Evolutionary conservation across 92 coral and sea anemone species (phyloP).

Genomic region (Scolanthus callimorphus): DNA sequence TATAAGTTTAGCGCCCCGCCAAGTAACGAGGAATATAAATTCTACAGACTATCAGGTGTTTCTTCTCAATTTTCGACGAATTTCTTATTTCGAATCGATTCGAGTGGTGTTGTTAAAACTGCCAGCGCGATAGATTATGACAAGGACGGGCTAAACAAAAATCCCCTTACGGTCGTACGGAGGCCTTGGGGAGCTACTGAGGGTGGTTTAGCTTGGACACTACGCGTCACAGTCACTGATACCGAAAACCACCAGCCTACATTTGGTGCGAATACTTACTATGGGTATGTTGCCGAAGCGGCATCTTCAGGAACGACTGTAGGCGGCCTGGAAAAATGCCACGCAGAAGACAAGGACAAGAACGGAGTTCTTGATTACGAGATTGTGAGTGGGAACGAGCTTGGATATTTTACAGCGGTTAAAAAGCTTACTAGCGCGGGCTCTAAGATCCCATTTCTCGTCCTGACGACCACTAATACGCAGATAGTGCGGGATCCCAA

Average conservation of each 20-base stretch:
- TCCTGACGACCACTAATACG: slow-evolving; percentile 47
- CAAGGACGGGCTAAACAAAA: slow-evolving; percentile 43
- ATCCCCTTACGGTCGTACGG: slow-evolving; percentile 53
- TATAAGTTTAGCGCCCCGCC: slow-evolving; percentile 59
- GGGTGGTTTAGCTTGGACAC: slow-evolving; percentile 58
- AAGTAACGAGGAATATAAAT: slow-evolving; percentile 45
- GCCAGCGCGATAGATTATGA: slow-evolving; percentile 47
- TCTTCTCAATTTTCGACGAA: slow-evolving; percentile 40
- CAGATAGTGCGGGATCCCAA: slow-evolving; percentile 39
- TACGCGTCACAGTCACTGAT: slow-evolving; percentile 60
- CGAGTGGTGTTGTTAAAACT: slow-evolving; percentile 61
- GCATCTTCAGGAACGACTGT: slow-evolving; percentile 41
- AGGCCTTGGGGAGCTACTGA: slow-evolving; percentile 47
- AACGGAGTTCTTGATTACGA: slow-evolving; percentile 32
- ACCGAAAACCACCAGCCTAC: slow-evolving; percentile 66
- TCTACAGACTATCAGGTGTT: slow-evolving; percentile 48
- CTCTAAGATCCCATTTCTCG: slow-evolving; percentile 47
- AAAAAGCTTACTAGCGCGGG: slow-evolving; percentile 8
- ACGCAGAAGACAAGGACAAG: slow-evolving; percentile 68
- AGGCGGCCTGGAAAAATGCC: slow-evolving; percentile 65
- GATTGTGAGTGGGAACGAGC: slow-evolving; percentile 73
- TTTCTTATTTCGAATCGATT: slow-evolving; percentile 55
- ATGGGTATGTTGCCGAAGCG: slow-evolving; percentile 53
- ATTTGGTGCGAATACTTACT: slow-evolving; percentile 53
- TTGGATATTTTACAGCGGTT: slow-evolving; percentile 47